Evolutionary conservation across 2,797 vertebrate species (phyloP), one percentile per base, ranked within the genome.

Genomic region (Tauraco hartlaubi): DNA sequence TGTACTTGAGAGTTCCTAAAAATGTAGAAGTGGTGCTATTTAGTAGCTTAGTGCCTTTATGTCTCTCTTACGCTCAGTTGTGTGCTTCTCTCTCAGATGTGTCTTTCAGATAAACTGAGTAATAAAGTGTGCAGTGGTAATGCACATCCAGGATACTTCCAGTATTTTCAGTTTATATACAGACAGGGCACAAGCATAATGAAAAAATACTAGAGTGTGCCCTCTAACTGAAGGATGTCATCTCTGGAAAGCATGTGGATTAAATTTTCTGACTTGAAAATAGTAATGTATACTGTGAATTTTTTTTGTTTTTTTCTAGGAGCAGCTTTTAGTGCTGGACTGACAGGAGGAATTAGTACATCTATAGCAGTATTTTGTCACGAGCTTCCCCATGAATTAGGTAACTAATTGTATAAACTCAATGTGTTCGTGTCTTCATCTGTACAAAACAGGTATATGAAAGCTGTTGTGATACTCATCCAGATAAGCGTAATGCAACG

Each of bases 291-390:
- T 4, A 0, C 7, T 90, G 93, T 71, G 44, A 75, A 61, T 49
- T 11, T 26, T 44, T 33, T 43, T 11, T 59, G 43, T 35, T 33
- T 54, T 41, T 13, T 35, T 33, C 6, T 92, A 99, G 99, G 99
- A 87, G 99, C 99, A 63, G 99, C 99, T 6, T 99, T 99, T 97
- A 99, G 99, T 93, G 98, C 99, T 17, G 99, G 99, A 90, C 93
- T 99, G 95, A 99, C 99, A 1, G 99, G 99, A 84, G 99, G 99
- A 86, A 99, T 99, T 98, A 99, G 99, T 78, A 99, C 99, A 9
- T 99, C 99, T 9, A 99, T 99, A 94, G 99, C 99, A 10, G 99
- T 99, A 64, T 99, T 99, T 98, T 99, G 99, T 97, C 99, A 99
- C 1, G 99, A 99, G 93, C 98, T 99, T 96, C 99, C 99, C 89